A percentile compares a stretch with the other conserved stretches of the same genome.
phyloP scores from a whole-genome alignment of 2,113 vertebrate genomes.

The Ammodytes dubius region DNA sequence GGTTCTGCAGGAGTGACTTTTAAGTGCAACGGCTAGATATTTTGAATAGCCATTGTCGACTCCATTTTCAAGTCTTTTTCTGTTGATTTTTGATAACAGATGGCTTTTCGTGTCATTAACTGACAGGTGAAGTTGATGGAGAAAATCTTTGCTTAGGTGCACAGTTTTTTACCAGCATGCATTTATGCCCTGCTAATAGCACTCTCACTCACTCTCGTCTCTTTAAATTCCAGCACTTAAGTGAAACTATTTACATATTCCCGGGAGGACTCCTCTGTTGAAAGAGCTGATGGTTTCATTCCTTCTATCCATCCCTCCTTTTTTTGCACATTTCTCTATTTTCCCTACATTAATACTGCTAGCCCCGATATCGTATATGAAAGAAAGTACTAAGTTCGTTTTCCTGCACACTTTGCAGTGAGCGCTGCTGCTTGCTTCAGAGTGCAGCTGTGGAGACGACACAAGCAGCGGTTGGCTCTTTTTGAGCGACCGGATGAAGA shows the following conservation, averaged over 20 bases:
- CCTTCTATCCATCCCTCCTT: constrained; percentile 48
- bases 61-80: constrained; percentile 16
- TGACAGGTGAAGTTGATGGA: constrained; percentile 32
- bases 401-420: constrained; percentile 38
- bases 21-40: constrained; percentile 3
- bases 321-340: constrained; percentile 44
- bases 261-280: constrained; percentile 50
- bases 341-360: constrained; percentile 57
- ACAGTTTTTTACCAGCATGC: constrained; percentile 29
- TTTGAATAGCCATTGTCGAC: constrained; percentile 3
- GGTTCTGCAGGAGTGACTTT: neutral
- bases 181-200: constrained; percentile 42
- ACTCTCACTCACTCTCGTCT: constrained; percentile 45
- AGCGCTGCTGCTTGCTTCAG: constrained; percentile 31
- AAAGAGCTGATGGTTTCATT: constrained; percentile 72
- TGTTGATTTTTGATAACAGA: constrained; percentile 28
- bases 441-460: constrained; percentile 34
- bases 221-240: constrained; percentile 65
- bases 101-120: constrained; percentile 30
- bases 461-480: neutral
- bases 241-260: constrained; percentile 68
- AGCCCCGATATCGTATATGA: constrained; percentile 43
- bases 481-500: constrained; percentile 15
- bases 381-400: constrained; percentile 32
- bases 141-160: constrained; percentile 32